A percentile compares a stretch with the other conserved stretches of the same genome.
Conservation (phyloP, 1,140 invertebrate genomes). For the Rhyzopertha dominica region DNA sequence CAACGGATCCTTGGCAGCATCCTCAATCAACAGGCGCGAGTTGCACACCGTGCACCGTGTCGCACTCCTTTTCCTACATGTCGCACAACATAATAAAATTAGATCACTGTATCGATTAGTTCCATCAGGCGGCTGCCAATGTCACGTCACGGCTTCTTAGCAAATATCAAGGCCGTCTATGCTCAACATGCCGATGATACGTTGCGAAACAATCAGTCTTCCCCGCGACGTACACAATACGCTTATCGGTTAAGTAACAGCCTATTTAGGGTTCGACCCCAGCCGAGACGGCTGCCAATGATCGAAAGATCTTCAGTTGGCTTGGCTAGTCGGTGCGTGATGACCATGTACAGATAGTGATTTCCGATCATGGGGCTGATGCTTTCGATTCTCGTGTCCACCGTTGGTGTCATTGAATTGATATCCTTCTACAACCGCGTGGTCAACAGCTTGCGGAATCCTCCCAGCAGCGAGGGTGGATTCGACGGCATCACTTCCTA, state of each 20-base stretch:
- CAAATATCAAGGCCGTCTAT: too few species aligned
- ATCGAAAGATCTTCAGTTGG: constrained; percentile 5
- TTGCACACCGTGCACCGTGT: too few species aligned
- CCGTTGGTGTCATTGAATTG: constrained; percentile 64
- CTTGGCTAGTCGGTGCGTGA: constrained; percentile 1
- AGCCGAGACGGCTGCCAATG: constrained; percentile 15
- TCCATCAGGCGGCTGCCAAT: too few species aligned
- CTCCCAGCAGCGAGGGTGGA: neutral
- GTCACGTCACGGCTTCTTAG: too few species aligned
- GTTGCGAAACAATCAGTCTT: neutral
- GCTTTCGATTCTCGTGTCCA: constrained; percentile 65
- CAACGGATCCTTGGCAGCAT: too few species aligned
- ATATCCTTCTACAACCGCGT: constrained; percentile 55
- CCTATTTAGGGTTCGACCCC: constrained; percentile 23
- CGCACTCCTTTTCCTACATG: too few species aligned
- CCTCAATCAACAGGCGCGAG: too few species aligned
- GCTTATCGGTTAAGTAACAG: constrained; percentile 15
- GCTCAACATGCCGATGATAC: neutral
- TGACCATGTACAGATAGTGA: neutral
- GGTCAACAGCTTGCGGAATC: constrained; percentile 23
- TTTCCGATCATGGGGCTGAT: constrained; percentile 57
- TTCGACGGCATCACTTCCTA: neutral
- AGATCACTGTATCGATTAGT: too few species aligned
- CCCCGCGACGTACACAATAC: neutral
- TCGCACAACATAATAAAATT: too few species aligned